These are phyloP conservation scores for Campoletis sonorensis DNA, from an alignment of 1,140 invertebrate genomes.

Conservation along the genomic window DNA sequence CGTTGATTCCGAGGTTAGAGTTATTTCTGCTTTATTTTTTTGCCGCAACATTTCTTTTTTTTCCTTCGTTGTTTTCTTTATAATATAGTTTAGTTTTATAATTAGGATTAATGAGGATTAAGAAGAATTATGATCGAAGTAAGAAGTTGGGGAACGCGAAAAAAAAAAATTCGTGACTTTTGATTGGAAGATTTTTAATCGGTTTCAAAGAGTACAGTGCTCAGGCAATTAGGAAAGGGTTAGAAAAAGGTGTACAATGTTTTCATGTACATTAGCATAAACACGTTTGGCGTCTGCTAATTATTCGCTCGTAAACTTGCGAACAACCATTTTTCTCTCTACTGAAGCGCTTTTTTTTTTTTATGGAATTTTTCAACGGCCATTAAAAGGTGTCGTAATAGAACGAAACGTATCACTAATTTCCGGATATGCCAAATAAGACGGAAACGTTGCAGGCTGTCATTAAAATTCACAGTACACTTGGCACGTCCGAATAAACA, in stretches of 20 bases:
- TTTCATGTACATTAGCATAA: slow-evolving; percentile 46
- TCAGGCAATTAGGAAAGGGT: neutral
- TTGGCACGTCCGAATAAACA: too few species aligned
- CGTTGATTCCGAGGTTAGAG: neutral
- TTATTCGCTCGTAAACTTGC: slow-evolving; percentile 63
- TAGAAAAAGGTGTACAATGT: neutral
- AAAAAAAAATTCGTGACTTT: too few species aligned
- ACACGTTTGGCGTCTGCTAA: slow-evolving; percentile 52
- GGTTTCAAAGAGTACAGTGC: too few species aligned
- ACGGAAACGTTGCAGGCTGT: too few species aligned
- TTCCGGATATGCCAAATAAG: neutral
- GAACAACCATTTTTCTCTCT: slow-evolving; percentile 51
- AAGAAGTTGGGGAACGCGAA: too few species aligned
- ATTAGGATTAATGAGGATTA: too few species aligned
- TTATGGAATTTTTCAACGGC: slow-evolving; percentile 7
- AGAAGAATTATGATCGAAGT: too few species aligned
- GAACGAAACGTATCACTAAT: neutral
- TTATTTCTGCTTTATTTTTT: neutral
- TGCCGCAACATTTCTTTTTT: neutral
- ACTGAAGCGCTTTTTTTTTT: neutral
- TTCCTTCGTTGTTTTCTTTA: neutral
- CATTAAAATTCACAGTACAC: too few species aligned
- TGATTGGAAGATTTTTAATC: too few species aligned
- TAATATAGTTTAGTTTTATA: too few species aligned
- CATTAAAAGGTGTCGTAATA: slow-evolving; percentile 4